phyloP scores from a whole-genome alignment of 2,113 vertebrate genomes.

The Elephantulus edwardii region DNA sequence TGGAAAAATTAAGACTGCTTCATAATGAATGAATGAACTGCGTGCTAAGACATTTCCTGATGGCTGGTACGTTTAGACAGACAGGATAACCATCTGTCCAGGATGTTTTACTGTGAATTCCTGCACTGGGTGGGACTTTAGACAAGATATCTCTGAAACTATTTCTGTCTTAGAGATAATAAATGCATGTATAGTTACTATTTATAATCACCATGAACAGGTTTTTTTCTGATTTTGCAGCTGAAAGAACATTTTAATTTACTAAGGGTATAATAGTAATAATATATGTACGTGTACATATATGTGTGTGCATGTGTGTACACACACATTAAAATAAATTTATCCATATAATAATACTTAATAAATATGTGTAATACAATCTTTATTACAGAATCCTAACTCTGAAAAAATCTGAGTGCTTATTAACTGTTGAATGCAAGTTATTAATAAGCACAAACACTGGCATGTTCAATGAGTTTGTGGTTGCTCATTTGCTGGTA shows the following conservation, averaged over 20 bases:
- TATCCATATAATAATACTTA: not conserved
- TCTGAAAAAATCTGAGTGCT: not conserved
- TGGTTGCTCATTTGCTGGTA: not conserved
- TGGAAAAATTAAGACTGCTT: not conserved
- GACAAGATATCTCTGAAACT: conserved; percentile 68
- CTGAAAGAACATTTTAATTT: conserved; percentile 60
- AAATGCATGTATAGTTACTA: conserved; percentile 49
- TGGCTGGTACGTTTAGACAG: conserved; percentile 1
- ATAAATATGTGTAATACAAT: conserved; percentile 71
- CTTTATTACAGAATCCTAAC: conserved; percentile 47
- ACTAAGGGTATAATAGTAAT: conserved; percentile 55
- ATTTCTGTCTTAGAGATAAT: conserved; percentile 70
- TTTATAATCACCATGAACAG: conserved; percentile 64
- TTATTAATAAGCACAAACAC: not conserved
- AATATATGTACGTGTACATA: conserved; percentile 34
- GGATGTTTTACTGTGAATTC: conserved; percentile 62
- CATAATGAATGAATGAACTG: not conserved
- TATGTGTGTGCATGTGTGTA: too few relatives aligned
- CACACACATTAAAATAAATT: conserved; percentile 63
- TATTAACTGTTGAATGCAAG: not conserved
- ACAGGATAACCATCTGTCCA: conserved; percentile 57
- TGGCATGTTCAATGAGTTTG: not conserved
- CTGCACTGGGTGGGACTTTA: conserved; percentile 33
- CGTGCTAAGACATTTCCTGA: conserved; percentile 32
- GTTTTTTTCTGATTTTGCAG: conserved; percentile 49